These are phyloP conservation scores for Pharmacophagus antenor DNA, from an alignment of 2,888 invertebrate species.

Conservation along the genomic window DNA sequence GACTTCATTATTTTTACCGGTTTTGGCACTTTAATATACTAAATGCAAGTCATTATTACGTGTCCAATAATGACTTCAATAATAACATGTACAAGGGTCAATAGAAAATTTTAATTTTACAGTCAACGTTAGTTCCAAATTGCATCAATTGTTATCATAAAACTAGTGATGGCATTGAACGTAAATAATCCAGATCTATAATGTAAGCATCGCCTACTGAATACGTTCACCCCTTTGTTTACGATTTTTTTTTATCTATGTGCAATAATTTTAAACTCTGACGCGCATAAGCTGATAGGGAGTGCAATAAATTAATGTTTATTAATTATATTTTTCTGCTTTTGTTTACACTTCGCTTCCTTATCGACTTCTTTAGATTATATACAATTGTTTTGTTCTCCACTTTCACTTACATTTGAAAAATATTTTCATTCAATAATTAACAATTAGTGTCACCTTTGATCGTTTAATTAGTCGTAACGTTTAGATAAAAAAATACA, in stretches of 20 bases:
- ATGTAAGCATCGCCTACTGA: conserved; percentile 37
- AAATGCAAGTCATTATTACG: conserved; percentile 1
- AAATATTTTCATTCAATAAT: conserved; percentile 47
- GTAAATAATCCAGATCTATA: conserved; percentile 35
- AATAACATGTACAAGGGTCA: conserved; percentile 2
- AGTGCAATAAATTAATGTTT: conserved; percentile 57
- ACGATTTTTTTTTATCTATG: conserved; percentile 45
- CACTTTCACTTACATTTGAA: conserved; percentile 37
- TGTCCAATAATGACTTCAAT: conserved; percentile 18
- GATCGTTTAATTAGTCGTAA: conserved; percentile 44
- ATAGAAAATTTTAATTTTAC: conserved; percentile 9
- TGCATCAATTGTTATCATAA: conserved; percentile 24
- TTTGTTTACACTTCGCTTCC: conserved; percentile 53
- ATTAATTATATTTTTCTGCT: conserved; percentile 54
- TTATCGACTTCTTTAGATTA: conserved; percentile 49
- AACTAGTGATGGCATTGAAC: conserved; percentile 32
- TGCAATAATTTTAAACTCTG: conserved; percentile 48
- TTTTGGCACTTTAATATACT: conserved; percentile 25
- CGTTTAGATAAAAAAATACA: conserved; percentile 51
- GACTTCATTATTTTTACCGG: conserved; percentile 61
- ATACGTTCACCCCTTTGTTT: conserved; percentile 54
- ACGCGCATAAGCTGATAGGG: conserved; percentile 42
- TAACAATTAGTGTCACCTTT: conserved; percentile 45
- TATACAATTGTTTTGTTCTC: conserved; percentile 42
- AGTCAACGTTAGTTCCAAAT: conserved; percentile 12